Evolutionary conservation across 2,797 vertebrate species (phyloP).

Genomic region (Enteromius afrohamiltoni): DNA sequence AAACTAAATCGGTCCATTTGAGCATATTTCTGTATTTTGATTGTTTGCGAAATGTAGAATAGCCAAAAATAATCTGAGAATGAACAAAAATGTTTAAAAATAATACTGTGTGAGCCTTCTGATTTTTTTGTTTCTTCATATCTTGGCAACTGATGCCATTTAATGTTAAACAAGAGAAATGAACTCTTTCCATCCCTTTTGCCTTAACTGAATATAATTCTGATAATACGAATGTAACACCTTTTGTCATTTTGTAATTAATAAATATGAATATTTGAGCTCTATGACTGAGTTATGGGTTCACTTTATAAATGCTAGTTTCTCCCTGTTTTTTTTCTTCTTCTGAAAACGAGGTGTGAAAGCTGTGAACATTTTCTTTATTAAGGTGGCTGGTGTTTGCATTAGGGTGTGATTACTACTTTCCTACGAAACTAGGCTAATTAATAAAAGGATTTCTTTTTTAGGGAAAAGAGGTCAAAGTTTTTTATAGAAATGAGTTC

Average conservation of each 20-base stretch:
- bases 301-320: not conserved
- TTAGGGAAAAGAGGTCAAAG: too few species aligned
- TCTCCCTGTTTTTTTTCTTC: too few species aligned
- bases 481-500: not conserved
- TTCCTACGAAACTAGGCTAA: too few species aligned
- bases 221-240: not conserved
- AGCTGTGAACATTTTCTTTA: too few species aligned
- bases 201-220: conserved; percentile 27
- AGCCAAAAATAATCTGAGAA: not conserved
- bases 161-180: not conserved
- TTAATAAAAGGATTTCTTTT: too few species aligned
- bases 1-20: not conserved
- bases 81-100: not conserved
- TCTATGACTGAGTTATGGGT: not conserved
- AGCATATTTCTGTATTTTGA: conserved; percentile 8
- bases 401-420: too few species aligned
- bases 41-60: not conserved
- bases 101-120: not conserved
- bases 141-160: not conserved
- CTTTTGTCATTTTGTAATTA: conserved; percentile 28
- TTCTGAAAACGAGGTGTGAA: too few species aligned
- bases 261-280: conserved; percentile 32
- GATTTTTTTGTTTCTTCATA: not conserved
- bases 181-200: not conserved
- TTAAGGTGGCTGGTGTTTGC: too few species aligned